These are phyloP conservation scores for Petrocephalus schoutedeni DNA, from an alignment of 2,797 vertebrate genomes.

Conservation along the genomic window DNA sequence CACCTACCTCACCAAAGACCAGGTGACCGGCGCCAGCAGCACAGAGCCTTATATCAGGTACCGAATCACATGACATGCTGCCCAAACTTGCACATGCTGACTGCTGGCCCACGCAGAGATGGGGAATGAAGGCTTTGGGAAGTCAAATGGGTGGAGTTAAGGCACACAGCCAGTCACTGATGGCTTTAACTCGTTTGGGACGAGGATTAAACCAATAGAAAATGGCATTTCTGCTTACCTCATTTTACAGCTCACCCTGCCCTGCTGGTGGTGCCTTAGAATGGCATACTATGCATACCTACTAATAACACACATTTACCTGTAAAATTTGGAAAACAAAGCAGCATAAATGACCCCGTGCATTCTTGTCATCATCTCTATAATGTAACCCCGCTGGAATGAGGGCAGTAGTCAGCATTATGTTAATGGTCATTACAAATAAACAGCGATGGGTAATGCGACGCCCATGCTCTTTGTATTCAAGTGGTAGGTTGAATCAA, in stretches of 20 bases:
- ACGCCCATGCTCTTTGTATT: too few species aligned
- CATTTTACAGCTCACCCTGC: background rate
- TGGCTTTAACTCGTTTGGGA: background rate
- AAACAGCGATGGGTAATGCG: too few species aligned
- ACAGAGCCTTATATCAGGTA: conserved; percentile 91
- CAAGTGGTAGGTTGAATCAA: too few species aligned
- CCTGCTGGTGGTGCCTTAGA: background rate
- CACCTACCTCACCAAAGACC: conserved; percentile 90
- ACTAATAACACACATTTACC: background rate
- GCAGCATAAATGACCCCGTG: background rate
- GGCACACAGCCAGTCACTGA: background rate
- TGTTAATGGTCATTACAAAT: background rate
- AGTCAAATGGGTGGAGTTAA: background rate
- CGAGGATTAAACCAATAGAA: background rate
- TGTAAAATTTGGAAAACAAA: background rate
- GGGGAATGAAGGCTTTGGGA: background rate
- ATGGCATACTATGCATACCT: background rate
- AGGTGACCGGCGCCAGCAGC: conserved; percentile 87
- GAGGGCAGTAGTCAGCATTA: background rate
- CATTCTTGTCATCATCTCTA: background rate
- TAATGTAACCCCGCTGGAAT: background rate
- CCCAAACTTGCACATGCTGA: background rate
- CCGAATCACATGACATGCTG: background rate
- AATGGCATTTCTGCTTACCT: background rate
- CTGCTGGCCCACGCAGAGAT: background rate